Conservation (phyloP, 2,888 invertebrate genomes). For the Hypomecis atomaria region DNA sequence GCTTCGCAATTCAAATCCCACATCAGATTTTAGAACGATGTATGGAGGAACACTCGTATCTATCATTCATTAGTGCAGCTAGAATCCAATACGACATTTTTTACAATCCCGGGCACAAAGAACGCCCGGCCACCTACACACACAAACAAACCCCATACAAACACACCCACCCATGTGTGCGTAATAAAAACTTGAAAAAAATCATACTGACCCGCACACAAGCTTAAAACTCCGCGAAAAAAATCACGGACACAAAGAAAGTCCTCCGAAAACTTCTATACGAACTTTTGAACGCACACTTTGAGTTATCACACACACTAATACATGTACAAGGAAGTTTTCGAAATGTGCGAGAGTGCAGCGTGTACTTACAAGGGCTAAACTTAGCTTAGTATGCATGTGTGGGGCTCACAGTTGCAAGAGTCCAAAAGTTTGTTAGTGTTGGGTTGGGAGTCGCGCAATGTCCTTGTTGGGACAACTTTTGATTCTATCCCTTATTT, state of each 20-base stretch:
- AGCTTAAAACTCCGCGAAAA: constrained; percentile 68
- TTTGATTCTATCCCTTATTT: constrained; percentile 31
- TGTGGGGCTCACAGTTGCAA: constrained; percentile 75
- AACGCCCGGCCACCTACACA: constrained; percentile 74
- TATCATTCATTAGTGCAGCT: constrained; percentile 84
- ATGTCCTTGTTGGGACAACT: constrained; percentile 37
- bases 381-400: constrained; percentile 73
- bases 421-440: constrained; percentile 72
- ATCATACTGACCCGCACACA: constrained; percentile 81
- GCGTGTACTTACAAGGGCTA: constrained; percentile 66
- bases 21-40: constrained; percentile 70
- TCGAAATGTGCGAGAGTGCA: constrained; percentile 73
- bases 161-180: constrained; percentile 59
- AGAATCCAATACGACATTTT: constrained; percentile 85
- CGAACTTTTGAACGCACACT: constrained; percentile 77
- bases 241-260: constrained; percentile 85
- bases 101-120: constrained; percentile 83
- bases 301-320: constrained; percentile 49
- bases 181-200: constrained; percentile 81
- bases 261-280: constrained; percentile 82
- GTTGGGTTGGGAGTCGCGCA: constrained; percentile 47
- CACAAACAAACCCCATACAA: constrained; percentile 62
- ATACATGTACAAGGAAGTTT: constrained; percentile 59
- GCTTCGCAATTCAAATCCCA: constrained; percentile 61
- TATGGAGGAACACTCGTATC: constrained; percentile 69